These are phyloP conservation scores for Heliothis peltigera DNA, from an alignment of 2,888 invertebrate genomes.

Conservation along the genomic window DNA sequence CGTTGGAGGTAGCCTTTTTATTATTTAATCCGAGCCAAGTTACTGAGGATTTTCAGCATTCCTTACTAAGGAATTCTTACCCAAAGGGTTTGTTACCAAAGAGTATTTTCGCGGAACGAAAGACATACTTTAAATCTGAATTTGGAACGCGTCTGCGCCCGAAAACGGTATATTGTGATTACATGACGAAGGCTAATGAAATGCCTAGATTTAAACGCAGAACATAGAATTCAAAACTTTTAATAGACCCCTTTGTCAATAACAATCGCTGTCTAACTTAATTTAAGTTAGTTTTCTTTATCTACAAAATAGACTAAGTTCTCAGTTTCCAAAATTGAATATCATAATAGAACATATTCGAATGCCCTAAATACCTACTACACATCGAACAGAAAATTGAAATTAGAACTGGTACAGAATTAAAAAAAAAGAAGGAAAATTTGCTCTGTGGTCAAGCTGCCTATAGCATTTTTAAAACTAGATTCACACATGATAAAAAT, in stretches of 20 bases:
- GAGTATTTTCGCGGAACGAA: background rate
- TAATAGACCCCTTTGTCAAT: conserved; percentile 20
- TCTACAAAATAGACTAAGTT: conserved; percentile 8
- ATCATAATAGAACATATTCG: no score
- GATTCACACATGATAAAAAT: no score
- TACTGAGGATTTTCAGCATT: conserved; percentile 25
- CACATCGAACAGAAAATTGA: no score
- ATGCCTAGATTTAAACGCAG: conserved; percentile 28
- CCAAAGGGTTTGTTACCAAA: conserved; percentile 10
- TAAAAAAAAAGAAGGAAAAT: no score
- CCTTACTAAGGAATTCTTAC: conserved; percentile 9
- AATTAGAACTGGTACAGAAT: no score
- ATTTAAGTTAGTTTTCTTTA: background rate
- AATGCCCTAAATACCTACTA: no score
- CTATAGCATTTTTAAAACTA: no score
- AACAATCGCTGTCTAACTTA: conserved; percentile 16
- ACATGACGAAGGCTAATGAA: conserved; percentile 13
- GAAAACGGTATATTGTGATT: conserved; percentile 26
- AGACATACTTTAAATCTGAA: conserved; percentile 5
- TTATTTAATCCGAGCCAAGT: conserved; percentile 26
- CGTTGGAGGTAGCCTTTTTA: conserved; percentile 49
- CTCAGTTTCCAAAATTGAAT: background rate
- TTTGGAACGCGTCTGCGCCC: conserved; percentile 22
- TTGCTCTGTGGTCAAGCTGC: no score
- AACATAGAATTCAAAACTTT: conserved; percentile 27